Base-by-base conservation (phyloP, 2,888 invertebrate species). In the Acleris cristana region DNA sequence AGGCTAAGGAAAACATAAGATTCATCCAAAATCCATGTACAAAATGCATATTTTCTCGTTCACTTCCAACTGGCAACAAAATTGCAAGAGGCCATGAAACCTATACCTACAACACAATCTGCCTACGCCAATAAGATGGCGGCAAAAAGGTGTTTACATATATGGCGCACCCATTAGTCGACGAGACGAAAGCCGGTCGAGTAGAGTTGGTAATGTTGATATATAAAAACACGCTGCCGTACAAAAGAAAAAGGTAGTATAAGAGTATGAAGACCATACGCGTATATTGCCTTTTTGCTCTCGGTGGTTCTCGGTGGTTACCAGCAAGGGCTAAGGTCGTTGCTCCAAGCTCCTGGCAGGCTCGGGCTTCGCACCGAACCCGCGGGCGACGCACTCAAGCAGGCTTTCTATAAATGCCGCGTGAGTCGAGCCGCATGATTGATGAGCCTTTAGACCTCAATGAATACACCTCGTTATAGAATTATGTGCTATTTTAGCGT, bases 241-340 rank as follows among this genome's bases (percentile, higher is more conserved):
- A 3, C 40, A 40, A 40, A 14, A 14, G 40, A 14, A 40, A 40
- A 40, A 40, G 12, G 40, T 10, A 40, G 40, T 40, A 14, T 40
- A 14, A 40, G 40, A 12, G 12, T 40, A 40, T 14, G 14, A 40
- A 40, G 12, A 40, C 40, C 14, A 40, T 40, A 40, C 40, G 40
- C 40, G 3, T 4, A 3, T 40, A 34, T 3, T 34, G 40, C 14
- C 40, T 40, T 40, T 40, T 40, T 14, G 14, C 14, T 40, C 10
- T 14, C 12, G 65, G 55, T 56, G 64, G 56, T 51, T 52, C 56
- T 54, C 48, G 78, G 76, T 76, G 79, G 81, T 81, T 85, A 85
- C 82, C 84, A 83, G 81, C 78, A 87, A 87, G 88, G 88, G 86
- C 86, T 83, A 79, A 80, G 89, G 91, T 91, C 90, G 83, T 86